Percentiles rank a stretch among this genome's conserved stretches.
These are phyloP conservation scores for Himalopsyche anomala DNA, from an alignment of 2,888 invertebrate species.

Conservation along the genomic window DNA sequence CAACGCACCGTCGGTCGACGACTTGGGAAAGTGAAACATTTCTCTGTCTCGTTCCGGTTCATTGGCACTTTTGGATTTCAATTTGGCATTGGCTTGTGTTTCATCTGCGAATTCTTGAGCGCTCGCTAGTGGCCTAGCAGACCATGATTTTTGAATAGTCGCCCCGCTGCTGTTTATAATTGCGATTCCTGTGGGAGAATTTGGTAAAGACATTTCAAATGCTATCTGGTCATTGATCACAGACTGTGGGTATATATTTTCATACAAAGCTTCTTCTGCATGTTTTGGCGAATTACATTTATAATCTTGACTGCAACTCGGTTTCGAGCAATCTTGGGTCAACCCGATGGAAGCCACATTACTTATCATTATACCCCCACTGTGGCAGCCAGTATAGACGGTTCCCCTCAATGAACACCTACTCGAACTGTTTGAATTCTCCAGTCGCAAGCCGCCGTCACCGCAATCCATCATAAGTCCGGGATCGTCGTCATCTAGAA, in stretches of 20 bases:
- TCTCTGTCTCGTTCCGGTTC: conserved; percentile 76
- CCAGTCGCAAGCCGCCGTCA: conserved; percentile 43
- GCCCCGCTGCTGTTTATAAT: conserved; percentile 20
- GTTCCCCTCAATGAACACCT: conserved; percentile 56
- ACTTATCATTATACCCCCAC: conserved; percentile 64
- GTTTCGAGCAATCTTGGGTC: conserved; percentile 50
- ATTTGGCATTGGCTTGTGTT: conserved; percentile 49
- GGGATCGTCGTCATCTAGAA: conserved; percentile 64
- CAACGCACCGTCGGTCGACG: conserved; percentile 78
- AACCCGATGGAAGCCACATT: conserved; percentile 61
- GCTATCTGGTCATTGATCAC: conserved; percentile 56
- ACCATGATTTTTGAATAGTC: conserved; percentile 63
- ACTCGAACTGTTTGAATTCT: conserved; percentile 46
- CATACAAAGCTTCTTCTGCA: conserved; percentile 62
- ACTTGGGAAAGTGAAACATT: conserved; percentile 77
- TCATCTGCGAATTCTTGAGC: conserved; percentile 62
- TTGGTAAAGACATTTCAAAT: conserved; percentile 64
- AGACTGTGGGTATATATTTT: conserved; percentile 62
- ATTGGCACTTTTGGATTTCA: conserved; percentile 72
- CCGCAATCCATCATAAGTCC: conserved; percentile 62
- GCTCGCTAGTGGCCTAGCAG: conserved; percentile 60
- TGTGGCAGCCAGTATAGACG: conserved; percentile 63
- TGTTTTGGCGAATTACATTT: conserved; percentile 49
- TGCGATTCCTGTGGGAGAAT: conserved; percentile 56
- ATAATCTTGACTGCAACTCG: conserved; percentile 56